Percentiles rank a stretch among this genome's conserved stretches.
These are phyloP conservation scores for Diplodus sargus DNA, from an alignment of 2,797 vertebrate genomes.

Conservation along the genomic window DNA sequence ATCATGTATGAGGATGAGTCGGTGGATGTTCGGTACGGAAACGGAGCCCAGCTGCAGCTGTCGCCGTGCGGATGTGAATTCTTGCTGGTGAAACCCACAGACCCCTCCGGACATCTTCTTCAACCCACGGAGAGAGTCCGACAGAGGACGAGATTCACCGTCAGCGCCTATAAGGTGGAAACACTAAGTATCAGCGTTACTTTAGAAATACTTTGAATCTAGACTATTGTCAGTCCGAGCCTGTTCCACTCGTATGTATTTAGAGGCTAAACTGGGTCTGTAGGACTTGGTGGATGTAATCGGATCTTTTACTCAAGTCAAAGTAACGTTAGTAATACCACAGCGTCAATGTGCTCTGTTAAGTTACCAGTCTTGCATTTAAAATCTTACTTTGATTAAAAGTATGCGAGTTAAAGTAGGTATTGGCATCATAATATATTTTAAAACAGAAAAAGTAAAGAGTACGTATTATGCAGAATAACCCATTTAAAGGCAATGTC, in stretches of 20 bases:
- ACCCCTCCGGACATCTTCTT: slow-evolving; percentile 79
- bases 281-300: no score
- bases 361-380: background rate
- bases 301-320: background rate
- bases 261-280: background rate
- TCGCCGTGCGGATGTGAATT: slow-evolving; percentile 92
- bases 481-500: no score
- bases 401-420: background rate
- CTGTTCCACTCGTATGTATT: background rate
- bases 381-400: background rate
- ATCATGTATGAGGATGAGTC: slow-evolving; percentile 88
- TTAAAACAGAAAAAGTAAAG: no score
- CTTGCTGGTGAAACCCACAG: slow-evolving; percentile 77
- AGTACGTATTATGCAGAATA: no score
- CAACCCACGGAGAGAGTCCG: slow-evolving; percentile 77
- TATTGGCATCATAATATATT: background rate
- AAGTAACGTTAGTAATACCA: background rate
- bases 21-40: slow-evolving; percentile 83
- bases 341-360: background rate
- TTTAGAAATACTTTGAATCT: background rate
- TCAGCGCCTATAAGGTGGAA: slow-evolving; percentile 87
- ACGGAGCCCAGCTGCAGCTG: slow-evolving; percentile 85
- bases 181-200: background rate
- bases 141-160: slow-evolving; percentile 89
- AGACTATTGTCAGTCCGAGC: background rate